phyloP scores from a whole-genome alignment of 2,797 vertebrate species.

The Coregonus sp. region DNA sequence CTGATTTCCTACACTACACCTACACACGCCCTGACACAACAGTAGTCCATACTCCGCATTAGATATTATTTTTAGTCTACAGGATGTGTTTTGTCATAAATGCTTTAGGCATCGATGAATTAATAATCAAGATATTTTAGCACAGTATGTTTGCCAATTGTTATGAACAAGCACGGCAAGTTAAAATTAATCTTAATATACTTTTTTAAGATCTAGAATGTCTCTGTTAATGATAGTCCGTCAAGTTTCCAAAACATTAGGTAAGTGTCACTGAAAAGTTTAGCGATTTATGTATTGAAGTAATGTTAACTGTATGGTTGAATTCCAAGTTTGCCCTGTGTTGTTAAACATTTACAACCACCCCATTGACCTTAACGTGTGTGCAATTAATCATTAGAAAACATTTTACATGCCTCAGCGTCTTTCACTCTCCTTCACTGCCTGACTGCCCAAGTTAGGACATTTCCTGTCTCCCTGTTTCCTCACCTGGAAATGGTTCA shows the following conservation, averaged over 20 bases:
- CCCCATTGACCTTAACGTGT: constrained; percentile 42
- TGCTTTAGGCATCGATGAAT: neutral
- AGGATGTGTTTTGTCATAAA: neutral
- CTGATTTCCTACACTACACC: no score
- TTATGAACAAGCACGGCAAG: neutral
- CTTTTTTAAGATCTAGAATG: constrained; percentile 27
- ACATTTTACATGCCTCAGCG: constrained; percentile 44
- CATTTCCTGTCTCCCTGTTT: constrained; percentile 55
- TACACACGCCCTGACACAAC: no score
- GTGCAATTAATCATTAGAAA: constrained; percentile 53
- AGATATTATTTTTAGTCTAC: neutral
- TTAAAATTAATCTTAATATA: constrained; percentile 22
- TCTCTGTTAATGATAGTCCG: constrained; percentile 39
- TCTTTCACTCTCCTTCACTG: constrained; percentile 42
- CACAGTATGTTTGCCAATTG: neutral
- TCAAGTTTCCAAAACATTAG: constrained; percentile 50
- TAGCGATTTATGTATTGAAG: constrained; percentile 26
- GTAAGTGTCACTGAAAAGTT: constrained; percentile 51
- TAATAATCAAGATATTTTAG: neutral
- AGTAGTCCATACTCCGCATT: neutral
- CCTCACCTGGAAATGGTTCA: constrained; percentile 62
- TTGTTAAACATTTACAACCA: constrained; percentile 34
- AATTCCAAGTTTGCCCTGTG: constrained; percentile 37
- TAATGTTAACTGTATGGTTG: constrained; percentile 13
- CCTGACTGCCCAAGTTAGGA: constrained; percentile 29